Evolutionary conservation across 2,797 vertebrate genomes (phyloP).

Genomic region (Periparus ater): DNA sequence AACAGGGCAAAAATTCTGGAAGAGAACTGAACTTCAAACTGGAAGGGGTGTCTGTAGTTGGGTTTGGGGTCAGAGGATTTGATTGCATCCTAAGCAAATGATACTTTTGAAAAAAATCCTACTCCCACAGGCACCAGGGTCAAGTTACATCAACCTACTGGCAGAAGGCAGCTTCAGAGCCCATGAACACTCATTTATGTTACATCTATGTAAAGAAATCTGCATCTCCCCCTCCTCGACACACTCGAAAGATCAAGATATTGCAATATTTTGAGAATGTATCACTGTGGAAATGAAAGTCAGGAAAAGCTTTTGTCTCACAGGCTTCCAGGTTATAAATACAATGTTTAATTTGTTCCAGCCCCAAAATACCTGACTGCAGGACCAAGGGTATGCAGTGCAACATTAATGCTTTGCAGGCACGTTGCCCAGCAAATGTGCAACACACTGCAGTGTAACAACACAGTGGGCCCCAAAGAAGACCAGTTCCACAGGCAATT

Average conservation of each 20-base stretch:
- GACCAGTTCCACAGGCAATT: neutral
- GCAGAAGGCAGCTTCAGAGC: neutral
- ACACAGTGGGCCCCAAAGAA: neutral
- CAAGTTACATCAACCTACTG: neutral
- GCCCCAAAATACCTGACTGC: neutral
- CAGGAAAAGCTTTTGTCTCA: neutral
- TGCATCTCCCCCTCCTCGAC: neutral
- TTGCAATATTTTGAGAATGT: neutral
- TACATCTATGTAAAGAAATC: neutral
- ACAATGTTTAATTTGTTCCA: neutral
- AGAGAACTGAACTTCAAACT: neutral
- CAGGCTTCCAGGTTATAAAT: neutral
- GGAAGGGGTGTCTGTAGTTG: neutral
- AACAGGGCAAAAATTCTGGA: neutral
- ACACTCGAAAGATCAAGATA: neutral
- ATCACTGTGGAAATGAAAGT: neutral
- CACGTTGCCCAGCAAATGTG: neutral
- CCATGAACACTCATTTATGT: neutral
- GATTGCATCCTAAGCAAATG: neutral
- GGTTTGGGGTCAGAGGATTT: neutral
- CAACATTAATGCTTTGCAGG: neutral
- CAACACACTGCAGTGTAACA: neutral
- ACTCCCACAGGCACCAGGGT: neutral
- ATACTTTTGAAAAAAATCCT: neutral
- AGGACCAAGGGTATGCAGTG: neutral